Base-by-base conservation (phyloP, 2,888 invertebrate species). In the Nudaria mundana region DNA sequence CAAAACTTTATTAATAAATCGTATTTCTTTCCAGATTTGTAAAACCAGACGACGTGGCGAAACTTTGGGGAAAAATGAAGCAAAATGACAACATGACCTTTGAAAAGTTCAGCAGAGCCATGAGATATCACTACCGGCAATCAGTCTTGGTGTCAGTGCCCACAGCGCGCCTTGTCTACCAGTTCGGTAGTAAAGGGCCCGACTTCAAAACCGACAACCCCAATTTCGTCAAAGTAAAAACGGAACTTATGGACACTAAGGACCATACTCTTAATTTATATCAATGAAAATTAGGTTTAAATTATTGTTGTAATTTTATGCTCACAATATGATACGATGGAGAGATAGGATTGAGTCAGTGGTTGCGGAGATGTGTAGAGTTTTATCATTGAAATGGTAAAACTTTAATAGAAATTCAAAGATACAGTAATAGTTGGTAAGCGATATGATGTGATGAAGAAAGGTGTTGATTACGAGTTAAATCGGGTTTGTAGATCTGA, bases 51-150 rank as follows among this genome's bases (percentile, higher is more conserved):
- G 93, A 94, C 67, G 94, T 97, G 3, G 97, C 97, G 1, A 92
- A 94, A 63, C 89, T 96, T 30, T 97, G 97, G 97, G 97, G 97
- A 3, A 92, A 92, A 47, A 76, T 94, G 74, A 97, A 97, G 73
- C 93, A 94, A 73, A 97, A 97, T 71, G 92, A 93, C 33, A 93
- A 93, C 71, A 97, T 97, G 97, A 97, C 95, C 26, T 97, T 97
- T 71, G 97, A 97, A 76, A 97, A 97, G 81, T 92, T 97, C 65
- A 96, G 96, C 77, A 84, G 97, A 49, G 97, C 97, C 10, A 95
- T 97, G 94, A 92, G 95, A 74, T 95, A 95, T 77, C 95, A 95
- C 79, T 95, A 95, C 85, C 92, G 93, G 67, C 93, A 93, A 63
- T 83, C 91, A 54, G 94, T 95, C 13, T 91, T 95, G 39, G 90